These are phyloP conservation scores for Megaleporinus macrocephalus DNA, from an alignment of 2,113 vertebrate species.

Conservation along the genomic window DNA sequence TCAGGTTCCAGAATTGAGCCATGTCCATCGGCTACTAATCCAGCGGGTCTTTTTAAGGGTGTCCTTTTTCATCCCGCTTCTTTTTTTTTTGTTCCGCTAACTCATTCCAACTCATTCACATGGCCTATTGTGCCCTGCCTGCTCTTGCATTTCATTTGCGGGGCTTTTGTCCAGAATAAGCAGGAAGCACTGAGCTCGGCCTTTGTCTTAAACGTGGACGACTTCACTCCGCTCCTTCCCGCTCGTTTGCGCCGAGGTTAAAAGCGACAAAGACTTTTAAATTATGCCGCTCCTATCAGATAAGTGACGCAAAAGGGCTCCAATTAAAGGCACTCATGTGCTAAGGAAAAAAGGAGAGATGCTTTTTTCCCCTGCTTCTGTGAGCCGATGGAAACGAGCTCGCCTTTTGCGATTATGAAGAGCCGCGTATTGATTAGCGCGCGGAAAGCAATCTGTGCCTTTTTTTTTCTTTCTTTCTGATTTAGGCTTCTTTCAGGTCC, in stretches of 20 bases:
- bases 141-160: conserved; percentile 71
- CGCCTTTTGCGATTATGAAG: conserved; percentile 32
- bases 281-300: conserved; percentile 56
- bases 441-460: conserved; percentile 34
- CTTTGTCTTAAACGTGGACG: conserved; percentile 67
- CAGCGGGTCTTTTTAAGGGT: conserved; percentile 61
- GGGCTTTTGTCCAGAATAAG: conserved; percentile 72
- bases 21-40: conserved; percentile 46
- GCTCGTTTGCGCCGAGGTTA: conserved; percentile 59
- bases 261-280: conserved; percentile 58
- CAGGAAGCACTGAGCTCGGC: conserved; percentile 65
- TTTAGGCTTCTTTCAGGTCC: conserved; percentile 20
- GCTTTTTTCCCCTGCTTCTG: conserved; percentile 37
- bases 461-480: too few relatives aligned
- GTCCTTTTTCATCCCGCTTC: conserved; percentile 56
- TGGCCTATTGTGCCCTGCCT: conserved; percentile 64
- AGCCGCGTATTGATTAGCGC: conserved; percentile 44
- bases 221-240: conserved; percentile 62
- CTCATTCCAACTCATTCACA: conserved; percentile 73
- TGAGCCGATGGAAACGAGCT: conserved; percentile 36
- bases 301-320: conserved; percentile 52
- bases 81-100: conserved; percentile 64
- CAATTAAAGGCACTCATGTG: conserved; percentile 58
- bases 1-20: conserved; percentile 61
- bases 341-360: conserved; percentile 32